These are phyloP conservation scores for Herpailurus yagouaroundi DNA, from an alignment of 2,113 vertebrate species.

Conservation along the genomic window DNA sequence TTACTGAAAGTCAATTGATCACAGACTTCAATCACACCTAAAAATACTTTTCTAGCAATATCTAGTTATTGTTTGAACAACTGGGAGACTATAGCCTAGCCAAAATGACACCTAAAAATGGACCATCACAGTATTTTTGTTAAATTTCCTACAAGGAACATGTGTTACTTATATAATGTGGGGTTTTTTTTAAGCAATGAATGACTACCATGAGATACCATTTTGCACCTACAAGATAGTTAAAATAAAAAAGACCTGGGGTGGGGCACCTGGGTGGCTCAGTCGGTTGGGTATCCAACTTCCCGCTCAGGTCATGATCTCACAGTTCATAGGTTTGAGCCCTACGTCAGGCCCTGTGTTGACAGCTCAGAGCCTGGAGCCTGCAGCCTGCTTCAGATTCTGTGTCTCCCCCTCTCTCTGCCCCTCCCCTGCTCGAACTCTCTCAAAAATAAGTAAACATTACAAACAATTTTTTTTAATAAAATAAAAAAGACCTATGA, in stretches of 20 bases:
- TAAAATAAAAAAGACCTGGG: background rate
- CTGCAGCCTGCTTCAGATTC: too few relatives aligned
- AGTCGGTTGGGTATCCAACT: too few relatives aligned
- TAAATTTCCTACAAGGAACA: background rate
- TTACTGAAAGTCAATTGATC: background rate
- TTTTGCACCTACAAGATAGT: background rate
- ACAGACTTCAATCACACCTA: background rate
- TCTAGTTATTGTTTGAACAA: background rate
- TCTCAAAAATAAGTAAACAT: too few relatives aligned
- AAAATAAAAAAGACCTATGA: background rate
- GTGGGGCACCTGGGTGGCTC: too few relatives aligned
- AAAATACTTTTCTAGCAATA: background rate
- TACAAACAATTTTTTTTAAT: too few relatives aligned
- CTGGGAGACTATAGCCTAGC: too few relatives aligned
- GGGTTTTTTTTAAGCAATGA: background rate
- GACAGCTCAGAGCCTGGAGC: too few relatives aligned
- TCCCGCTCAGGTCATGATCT: too few relatives aligned
- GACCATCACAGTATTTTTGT: background rate
- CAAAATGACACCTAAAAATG: background rate
- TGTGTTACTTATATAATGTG: background rate
- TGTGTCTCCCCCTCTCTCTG: too few relatives aligned
- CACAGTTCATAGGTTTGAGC: too few relatives aligned
- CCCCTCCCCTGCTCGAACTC: too few relatives aligned
- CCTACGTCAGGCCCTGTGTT: too few relatives aligned
- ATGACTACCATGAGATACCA: background rate